phyloP scores from a whole-genome alignment of 35 echinoderm and acorn worm species.

The Heliocidaris erythrogramma region DNA sequence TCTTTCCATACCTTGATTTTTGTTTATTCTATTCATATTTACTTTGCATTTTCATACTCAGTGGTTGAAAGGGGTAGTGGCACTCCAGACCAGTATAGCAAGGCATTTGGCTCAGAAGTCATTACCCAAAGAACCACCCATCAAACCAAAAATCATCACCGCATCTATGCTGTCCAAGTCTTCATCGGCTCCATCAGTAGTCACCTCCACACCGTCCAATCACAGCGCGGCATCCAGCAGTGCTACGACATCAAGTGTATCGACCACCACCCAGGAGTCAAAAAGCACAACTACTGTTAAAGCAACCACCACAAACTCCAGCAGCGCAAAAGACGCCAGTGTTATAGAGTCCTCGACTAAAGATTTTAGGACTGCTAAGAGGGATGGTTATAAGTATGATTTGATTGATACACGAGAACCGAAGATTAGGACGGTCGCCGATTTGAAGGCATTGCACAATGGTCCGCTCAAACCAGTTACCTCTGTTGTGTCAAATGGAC shows the following conservation, averaged over 20 bases:
- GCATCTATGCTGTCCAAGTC: constrained; percentile 58
- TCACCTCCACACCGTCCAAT: constrained; percentile 38
- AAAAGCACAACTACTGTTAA: background rate
- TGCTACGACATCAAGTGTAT: background rate
- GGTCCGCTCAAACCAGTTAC: background rate
- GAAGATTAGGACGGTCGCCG: constrained; percentile 28
- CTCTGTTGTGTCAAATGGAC: constrained; percentile 51
- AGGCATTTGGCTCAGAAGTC: constrained; percentile 71
- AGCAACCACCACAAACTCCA: constrained; percentile 5
- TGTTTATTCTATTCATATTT: background rate
- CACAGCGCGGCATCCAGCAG: constrained; percentile 33
- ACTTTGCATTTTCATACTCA: constrained; percentile 47
- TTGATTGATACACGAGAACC: constrained; percentile 41
- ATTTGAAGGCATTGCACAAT: constrained; percentile 42
- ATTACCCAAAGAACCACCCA: constrained; percentile 69
- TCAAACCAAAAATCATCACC: constrained; percentile 78
- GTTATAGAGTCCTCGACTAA: background rate
- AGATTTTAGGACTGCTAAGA: constrained; percentile 11
- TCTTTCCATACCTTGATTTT: background rate
- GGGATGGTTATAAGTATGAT: constrained; percentile 6
- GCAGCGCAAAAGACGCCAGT: background rate
- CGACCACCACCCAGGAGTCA: background rate
- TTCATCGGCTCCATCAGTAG: constrained; percentile 28
- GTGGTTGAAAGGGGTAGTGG: constrained; percentile 88
- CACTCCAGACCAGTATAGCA: constrained; percentile 85